Evolutionary conservation across 1,140 invertebrate genomes (phyloP).

Genomic region (Platyscapa corneri): DNA sequence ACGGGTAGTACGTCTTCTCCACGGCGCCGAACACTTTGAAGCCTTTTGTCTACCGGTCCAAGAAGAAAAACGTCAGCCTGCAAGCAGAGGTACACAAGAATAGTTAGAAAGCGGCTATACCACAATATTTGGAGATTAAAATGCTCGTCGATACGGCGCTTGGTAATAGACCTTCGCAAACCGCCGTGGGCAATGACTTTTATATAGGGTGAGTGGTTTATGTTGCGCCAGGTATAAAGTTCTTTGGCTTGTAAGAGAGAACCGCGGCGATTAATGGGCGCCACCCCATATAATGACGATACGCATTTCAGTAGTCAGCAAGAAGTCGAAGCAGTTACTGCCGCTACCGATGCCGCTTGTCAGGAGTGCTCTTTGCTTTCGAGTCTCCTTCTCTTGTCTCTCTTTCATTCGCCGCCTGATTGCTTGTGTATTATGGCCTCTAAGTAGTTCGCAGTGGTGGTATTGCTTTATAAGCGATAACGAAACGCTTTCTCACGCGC

Average conservation of each 20-base stretch:
- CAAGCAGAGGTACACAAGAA: conserved; percentile 60
- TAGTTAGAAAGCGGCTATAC: not conserved
- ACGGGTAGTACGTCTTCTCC: conserved; percentile 74
- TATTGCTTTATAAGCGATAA: conserved; percentile 43
- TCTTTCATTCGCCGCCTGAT: conserved; percentile 23
- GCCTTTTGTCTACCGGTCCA: conserved; percentile 72
- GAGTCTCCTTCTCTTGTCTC: conserved; percentile 31
- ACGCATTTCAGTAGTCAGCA: conserved; percentile 52
- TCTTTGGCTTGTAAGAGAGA: conserved; percentile 62
- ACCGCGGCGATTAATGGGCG: conserved; percentile 61
- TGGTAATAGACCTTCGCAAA: conserved; percentile 52
- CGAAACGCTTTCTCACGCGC: not conserved
- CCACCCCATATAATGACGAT: conserved; percentile 59
- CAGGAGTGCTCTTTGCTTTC: not conserved
- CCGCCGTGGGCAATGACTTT: conserved; percentile 58
- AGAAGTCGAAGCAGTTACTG: not conserved
- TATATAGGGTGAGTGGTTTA: conserved; percentile 63
- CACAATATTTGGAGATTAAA: conserved; percentile 28
- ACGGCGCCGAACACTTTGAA: conserved; percentile 75
- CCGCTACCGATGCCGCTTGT: not conserved
- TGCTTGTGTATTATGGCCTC: conserved; percentile 28
- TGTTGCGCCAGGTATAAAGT: conserved; percentile 71
- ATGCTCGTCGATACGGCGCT: conserved; percentile 53
- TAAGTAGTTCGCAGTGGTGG: not conserved
- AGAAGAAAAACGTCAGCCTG: conserved; percentile 71